phyloP scores from a whole-genome alignment of 2,888 invertebrate species.

The Morinoia aosen region DNA sequence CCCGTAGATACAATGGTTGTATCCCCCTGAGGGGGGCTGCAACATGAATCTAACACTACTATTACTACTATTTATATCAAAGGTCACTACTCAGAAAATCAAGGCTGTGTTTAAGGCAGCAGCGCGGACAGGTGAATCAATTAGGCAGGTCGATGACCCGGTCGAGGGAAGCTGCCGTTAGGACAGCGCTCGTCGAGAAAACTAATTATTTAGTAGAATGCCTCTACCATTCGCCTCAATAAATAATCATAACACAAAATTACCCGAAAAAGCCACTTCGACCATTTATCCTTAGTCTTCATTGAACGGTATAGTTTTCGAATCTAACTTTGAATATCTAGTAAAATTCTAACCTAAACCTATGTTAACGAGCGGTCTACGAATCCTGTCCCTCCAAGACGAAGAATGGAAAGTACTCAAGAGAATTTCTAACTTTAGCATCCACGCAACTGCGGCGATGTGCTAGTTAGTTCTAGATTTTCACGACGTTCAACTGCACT shows the following conservation, averaged over 20 bases:
- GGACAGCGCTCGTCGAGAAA: neutral
- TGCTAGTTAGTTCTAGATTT: neutral
- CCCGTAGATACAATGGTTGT: too few species aligned
- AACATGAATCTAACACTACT: neutral
- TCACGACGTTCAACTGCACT: neutral
- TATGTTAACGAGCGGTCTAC: neutral
- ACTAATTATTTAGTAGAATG: neutral
- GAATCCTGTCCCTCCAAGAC: too few species aligned
- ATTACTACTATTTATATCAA: neutral
- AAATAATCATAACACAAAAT: neutral
- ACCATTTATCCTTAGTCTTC: neutral
- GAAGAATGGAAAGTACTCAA: too few species aligned
- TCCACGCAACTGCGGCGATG: too few species aligned
- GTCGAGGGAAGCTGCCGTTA: neutral
- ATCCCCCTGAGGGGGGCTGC: too few species aligned
- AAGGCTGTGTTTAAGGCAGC: neutral
- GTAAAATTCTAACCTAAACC: neutral
- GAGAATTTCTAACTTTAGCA: too few species aligned
- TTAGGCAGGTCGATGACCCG: neutral
- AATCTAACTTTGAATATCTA: neutral
- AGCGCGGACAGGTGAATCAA: neutral
- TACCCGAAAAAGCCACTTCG: neutral
- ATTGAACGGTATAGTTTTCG: neutral
- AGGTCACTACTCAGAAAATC: too few species aligned
- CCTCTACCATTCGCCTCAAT: neutral